Evolutionary conservation across 2,888 invertebrate genomes (phyloP).

Genomic region (Dynastes maya): DNA sequence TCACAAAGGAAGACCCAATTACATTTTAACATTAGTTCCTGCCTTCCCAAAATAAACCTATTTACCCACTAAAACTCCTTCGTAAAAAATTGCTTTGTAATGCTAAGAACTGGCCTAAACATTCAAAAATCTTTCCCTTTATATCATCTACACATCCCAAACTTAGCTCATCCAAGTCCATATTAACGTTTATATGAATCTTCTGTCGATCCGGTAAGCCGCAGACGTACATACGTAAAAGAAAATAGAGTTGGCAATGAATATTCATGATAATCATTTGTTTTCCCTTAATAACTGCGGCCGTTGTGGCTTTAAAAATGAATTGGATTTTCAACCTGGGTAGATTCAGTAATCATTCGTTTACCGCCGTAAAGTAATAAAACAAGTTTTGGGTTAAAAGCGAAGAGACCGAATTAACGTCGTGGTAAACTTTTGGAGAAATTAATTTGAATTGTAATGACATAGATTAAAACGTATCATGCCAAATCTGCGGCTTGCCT

Average conservation of each 20-base stretch:
- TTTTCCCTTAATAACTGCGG: slow-evolving; percentile 6
- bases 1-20: too few species aligned
- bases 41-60: neutral
- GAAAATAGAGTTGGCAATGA: slow-evolving; percentile 1
- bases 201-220: slow-evolving; percentile 40
- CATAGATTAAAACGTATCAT: too few species aligned
- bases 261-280: slow-evolving; percentile 26
- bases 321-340: slow-evolving; percentile 20
- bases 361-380: neutral
- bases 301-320: slow-evolving; percentile 6
- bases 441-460: too few species aligned
- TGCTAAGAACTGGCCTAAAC: neutral
- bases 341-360: neutral
- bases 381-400: neutral
- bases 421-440: too few species aligned
- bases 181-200: slow-evolving; percentile 58
- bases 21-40: too few species aligned
- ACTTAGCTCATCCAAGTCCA: neutral
- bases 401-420: neutral
- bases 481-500: too few species aligned
- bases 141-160: too few species aligned
- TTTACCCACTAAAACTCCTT: neutral
- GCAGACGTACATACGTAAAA: neutral
- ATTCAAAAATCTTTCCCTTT: neutral
- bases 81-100: neutral